Percentiles rank a stretch among this genome's conserved stretches.
phyloP scores from a whole-genome alignment of 2,797 vertebrate genomes.

The Halcyon leucocephala region DNA sequence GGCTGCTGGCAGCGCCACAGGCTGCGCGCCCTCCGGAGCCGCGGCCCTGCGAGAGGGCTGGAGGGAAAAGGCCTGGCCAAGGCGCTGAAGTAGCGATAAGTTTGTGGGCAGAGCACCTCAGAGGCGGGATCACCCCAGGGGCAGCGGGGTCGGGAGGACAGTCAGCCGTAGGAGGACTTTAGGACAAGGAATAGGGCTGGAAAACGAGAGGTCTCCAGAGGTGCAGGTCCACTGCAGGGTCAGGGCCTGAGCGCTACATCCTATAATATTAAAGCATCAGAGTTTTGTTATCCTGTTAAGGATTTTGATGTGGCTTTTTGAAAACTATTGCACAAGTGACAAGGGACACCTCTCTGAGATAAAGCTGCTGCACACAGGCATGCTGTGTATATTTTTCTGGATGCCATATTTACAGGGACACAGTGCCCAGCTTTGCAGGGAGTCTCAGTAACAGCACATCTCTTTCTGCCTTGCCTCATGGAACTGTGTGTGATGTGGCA shows the following conservation, averaged over 20 bases:
- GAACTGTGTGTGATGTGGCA: background rate
- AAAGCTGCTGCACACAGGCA: background rate
- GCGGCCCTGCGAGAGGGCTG: background rate
- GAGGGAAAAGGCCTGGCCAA: background rate
- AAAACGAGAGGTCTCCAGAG: background rate
- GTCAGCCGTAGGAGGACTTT: background rate
- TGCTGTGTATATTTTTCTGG: background rate
- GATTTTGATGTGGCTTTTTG: background rate
- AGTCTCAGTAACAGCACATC: rapidly evolving
- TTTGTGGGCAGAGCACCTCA: background rate
- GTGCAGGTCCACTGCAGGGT: background rate
- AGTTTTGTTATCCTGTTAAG: background rate
- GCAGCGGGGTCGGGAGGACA: background rate
- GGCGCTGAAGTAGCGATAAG: background rate
- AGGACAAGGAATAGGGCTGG: background rate
- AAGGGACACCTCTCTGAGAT: background rate
- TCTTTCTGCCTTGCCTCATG: rapidly evolving
- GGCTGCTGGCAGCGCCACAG: background rate
- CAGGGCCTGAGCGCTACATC: rapidly evolving
- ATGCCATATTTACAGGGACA: background rate
- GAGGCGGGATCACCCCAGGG: background rate
- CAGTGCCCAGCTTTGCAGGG: background rate
- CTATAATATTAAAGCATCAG: background rate
- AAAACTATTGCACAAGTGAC: background rate
- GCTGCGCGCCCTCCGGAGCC: background rate